A percentile compares a stretch with the other conserved stretches of the same genome.
Evolutionary conservation across 2,888 invertebrate genomes (phyloP).

Genomic region (Pilophorus perplexus): DNA sequence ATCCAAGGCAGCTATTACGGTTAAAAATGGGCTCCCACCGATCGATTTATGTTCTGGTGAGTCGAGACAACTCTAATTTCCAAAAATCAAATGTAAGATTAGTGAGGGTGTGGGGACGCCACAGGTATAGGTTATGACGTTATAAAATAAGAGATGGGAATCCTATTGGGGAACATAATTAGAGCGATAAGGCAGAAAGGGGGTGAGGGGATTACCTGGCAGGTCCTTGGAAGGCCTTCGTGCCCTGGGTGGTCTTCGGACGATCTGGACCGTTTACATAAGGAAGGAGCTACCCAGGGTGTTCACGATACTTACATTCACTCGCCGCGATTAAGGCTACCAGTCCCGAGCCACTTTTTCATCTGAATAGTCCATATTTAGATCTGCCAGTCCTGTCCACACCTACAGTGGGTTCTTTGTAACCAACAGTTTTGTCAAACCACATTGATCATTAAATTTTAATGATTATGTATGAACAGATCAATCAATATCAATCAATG

Average conservation of each 20-base stretch:
- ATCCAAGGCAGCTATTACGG: too few relatives aligned
- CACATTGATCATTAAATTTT: too few relatives aligned
- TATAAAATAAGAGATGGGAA: slow-evolving; percentile 12
- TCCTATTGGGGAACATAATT: slow-evolving; percentile 13
- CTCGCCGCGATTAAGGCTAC: too few relatives aligned
- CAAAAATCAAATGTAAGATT: slow-evolving; percentile 7
- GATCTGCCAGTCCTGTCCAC: too few relatives aligned
- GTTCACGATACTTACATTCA: slow-evolving; percentile 5
- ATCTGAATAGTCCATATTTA: too few relatives aligned
- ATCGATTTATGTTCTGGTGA: slow-evolving; percentile 5
- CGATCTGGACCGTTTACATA: slow-evolving; percentile 15
- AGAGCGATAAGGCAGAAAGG: slow-evolving; percentile 1
- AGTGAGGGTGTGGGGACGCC: slow-evolving; percentile 3
- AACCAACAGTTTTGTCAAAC: too few relatives aligned
- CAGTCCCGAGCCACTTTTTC: too few relatives aligned
- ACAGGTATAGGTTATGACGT: slow-evolving; percentile 12
- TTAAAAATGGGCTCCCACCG: too few relatives aligned
- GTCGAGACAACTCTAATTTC: background rate
- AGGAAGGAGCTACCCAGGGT: background rate
- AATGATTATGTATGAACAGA: too few relatives aligned
- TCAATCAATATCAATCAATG: too few relatives aligned
- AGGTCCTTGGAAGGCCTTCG: background rate
- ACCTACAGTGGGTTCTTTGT: too few relatives aligned
- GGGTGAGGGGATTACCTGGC: slow-evolving; percentile 12
- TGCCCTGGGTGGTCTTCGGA: slow-evolving; percentile 9